Conservation (phyloP, 2,797 vertebrate genomes). For the Vireo griseus region DNA sequence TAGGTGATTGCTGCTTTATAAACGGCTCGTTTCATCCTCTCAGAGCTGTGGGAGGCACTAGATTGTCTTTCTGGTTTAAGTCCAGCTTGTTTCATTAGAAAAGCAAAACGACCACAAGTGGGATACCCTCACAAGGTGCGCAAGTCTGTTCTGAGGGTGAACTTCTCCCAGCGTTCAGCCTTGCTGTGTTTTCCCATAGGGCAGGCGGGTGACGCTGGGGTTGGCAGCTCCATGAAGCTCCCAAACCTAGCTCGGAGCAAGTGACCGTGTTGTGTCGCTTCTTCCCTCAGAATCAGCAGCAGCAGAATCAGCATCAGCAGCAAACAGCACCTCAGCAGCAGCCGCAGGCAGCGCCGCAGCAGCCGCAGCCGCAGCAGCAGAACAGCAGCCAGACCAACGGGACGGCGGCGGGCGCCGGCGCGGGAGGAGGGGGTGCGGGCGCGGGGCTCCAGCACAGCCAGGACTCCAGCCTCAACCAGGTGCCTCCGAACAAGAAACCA, state of each 20-base stretch:
- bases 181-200: neutral
- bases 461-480: constrained; percentile 85
- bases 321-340: constrained; percentile 79
- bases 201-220: fast-evolving
- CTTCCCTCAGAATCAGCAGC: constrained; percentile 79
- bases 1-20: neutral
- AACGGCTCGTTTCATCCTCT: neutral
- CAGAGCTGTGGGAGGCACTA: neutral
- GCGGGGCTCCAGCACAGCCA: constrained; percentile 85
- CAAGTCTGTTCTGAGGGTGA: fast-evolving
- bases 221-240: fast-evolving
- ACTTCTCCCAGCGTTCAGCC: fast-evolving
- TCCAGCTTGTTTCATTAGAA: neutral
- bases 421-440: constrained; percentile 17
- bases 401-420: constrained; percentile 73
- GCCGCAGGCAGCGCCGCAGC: constrained; percentile 78
- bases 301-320: constrained; percentile 82
- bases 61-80: neutral
- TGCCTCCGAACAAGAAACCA: constrained; percentile 93
- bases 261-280: neutral
- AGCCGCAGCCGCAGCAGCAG: constrained; percentile 82
- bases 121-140: too few species aligned
- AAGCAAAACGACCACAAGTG: fast-evolving
- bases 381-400: constrained; percentile 90
- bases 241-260: fast-evolving